These are phyloP conservation scores for Rhinogobius similis DNA, from an alignment of 2,113 vertebrate genomes.

Conservation along the genomic window DNA sequence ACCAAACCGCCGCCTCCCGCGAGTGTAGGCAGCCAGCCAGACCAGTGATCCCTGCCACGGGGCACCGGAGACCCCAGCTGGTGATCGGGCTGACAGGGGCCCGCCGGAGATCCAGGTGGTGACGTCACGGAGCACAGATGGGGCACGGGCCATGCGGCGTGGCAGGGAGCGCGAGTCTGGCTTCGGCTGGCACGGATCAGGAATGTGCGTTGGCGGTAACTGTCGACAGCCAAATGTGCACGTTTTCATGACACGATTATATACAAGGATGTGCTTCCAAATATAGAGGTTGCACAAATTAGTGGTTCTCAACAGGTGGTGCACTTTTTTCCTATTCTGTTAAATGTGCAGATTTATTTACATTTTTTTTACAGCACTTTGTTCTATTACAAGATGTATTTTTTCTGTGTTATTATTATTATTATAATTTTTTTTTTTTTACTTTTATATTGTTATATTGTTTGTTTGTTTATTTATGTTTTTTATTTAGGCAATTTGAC, in stretches of 20 bases:
- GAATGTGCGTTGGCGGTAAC: not conserved
- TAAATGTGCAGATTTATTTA: not conserved
- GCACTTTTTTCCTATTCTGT: not conserved
- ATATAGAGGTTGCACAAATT: not conserved
- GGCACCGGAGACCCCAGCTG: constrained; percentile 40
- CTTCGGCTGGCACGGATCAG: not conserved
- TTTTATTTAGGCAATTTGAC: too few relatives aligned
- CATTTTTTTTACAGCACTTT: too few relatives aligned
- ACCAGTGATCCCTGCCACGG: constrained; percentile 10
- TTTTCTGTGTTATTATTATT: too few relatives aligned
- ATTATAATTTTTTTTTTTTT: too few relatives aligned
- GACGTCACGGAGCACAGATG: constrained; percentile 40
- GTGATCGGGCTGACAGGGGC: constrained; percentile 42
- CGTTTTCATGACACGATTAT: not conserved
- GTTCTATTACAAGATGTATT: too few relatives aligned
- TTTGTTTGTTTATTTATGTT: too few relatives aligned
- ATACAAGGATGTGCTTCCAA: not conserved
- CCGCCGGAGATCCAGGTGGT: constrained; percentile 15
- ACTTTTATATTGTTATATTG: too few relatives aligned
- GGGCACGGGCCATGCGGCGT: not conserved
- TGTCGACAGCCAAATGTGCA: constrained; percentile 24
- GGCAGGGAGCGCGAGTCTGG: constrained; percentile 22
- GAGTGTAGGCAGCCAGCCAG: constrained; percentile 33
- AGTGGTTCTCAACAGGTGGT: not conserved
- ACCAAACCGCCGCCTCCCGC: constrained; percentile 34